Evolutionary conservation across 2,888 invertebrate genomes (phyloP).

Genomic region (Pyralis farinalis): DNA sequence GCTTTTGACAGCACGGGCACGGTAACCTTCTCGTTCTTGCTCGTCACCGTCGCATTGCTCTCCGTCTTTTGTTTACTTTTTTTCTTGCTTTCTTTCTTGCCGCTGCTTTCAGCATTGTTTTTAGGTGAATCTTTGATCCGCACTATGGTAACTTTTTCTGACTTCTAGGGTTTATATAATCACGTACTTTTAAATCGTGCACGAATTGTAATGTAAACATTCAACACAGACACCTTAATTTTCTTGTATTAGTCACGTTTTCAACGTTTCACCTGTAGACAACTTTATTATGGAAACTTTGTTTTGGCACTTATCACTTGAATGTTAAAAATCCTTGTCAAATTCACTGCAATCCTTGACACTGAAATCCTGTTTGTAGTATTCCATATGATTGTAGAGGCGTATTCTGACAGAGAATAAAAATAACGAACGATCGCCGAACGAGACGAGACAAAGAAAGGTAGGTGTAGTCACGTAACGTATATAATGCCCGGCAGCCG

Average conservation of each 20-base stretch:
- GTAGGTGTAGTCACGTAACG: slow-evolving; percentile 27
- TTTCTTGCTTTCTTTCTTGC: slow-evolving; percentile 83
- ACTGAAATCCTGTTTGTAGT: slow-evolving; percentile 67
- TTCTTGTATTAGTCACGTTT: not conserved
- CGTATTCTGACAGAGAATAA: slow-evolving; percentile 41
- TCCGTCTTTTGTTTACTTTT: slow-evolving; percentile 82
- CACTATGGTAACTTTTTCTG: slow-evolving; percentile 83
- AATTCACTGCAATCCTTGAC: slow-evolving; percentile 74
- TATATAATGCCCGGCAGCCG: slow-evolving; percentile 47
- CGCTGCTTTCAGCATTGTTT: slow-evolving; percentile 81
- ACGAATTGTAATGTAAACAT: slow-evolving; percentile 11
- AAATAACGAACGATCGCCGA: slow-evolving; percentile 59
- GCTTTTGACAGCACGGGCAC: slow-evolving; percentile 52
- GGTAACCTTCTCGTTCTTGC: slow-evolving; percentile 53
- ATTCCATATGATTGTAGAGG: slow-evolving; percentile 34
- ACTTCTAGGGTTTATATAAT: slow-evolving; percentile 19
- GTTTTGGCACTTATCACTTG: slow-evolving; percentile 10
- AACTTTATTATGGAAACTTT: not conserved
- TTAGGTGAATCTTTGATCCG: slow-evolving; percentile 83
- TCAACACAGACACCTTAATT: slow-evolving; percentile 9
- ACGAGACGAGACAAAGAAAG: slow-evolving; percentile 57
- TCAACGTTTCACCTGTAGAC: not conserved
- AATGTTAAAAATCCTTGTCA: slow-evolving; percentile 37
- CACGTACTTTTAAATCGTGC: slow-evolving; percentile 8
- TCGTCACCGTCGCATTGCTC: slow-evolving; percentile 71